A percentile compares a stretch with the other conserved stretches of the same genome.
Evolutionary conservation across 2,113 vertebrate species (phyloP).

Genomic region (Anser cygnoides): DNA sequence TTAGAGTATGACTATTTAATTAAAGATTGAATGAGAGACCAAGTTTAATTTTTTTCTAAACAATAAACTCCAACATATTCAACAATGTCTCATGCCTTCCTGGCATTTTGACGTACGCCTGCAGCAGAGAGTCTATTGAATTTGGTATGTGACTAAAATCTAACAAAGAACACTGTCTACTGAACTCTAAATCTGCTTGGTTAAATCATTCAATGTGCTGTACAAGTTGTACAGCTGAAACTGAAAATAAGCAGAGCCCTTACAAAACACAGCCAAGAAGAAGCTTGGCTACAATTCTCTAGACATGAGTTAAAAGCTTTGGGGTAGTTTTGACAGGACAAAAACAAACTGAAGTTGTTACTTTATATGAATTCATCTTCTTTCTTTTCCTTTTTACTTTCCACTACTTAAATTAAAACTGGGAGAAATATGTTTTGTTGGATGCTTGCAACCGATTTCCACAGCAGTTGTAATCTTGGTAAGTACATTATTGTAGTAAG

Average conservation of each 20-base stretch:
- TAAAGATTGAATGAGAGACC: conserved; percentile 68
- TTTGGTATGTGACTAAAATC: conserved; percentile 75
- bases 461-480: not conserved
- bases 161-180: conserved; percentile 75
- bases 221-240: conserved; percentile 66
- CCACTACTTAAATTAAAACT: not conserved
- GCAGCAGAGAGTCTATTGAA: conserved; percentile 76
- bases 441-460: not conserved
- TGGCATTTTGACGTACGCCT: conserved; percentile 74
- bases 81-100: conserved; percentile 72
- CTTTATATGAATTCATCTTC: not conserved
- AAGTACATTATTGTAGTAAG: not conserved
- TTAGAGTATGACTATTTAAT: conserved; percentile 70
- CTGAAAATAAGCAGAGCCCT: conserved; percentile 61
- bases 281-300: conserved; percentile 51
- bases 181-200: conserved; percentile 72
- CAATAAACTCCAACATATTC: conserved; percentile 73
- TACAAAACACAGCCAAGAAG: not conserved
- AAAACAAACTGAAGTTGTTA: not conserved
- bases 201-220: conserved; percentile 66
- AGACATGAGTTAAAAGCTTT: not conserved
- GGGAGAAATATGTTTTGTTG: not conserved
- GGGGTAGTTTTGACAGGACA: not conserved
- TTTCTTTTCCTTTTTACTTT: not conserved
- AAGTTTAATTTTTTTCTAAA: conserved; percentile 74